These are phyloP conservation scores for Hippocampus mohnikei DNA, from an alignment of 2,113 vertebrate species.

Conservation along the genomic window DNA sequence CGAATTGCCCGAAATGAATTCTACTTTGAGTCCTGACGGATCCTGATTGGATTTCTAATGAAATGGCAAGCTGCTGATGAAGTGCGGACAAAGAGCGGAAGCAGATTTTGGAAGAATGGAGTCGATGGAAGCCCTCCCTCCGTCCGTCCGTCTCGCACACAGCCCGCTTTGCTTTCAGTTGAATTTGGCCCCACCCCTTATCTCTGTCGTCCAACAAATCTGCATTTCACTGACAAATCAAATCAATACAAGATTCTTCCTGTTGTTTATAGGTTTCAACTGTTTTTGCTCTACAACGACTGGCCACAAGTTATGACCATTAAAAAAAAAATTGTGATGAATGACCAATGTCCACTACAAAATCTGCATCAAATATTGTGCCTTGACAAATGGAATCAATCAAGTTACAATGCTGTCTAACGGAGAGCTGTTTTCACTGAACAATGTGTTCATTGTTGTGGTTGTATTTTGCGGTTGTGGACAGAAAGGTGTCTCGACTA, in stretches of 20 bases:
- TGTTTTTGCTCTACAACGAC: background rate
- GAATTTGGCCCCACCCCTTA: conserved; percentile 28
- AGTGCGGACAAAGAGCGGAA: conserved; percentile 12
- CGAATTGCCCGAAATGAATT: background rate
- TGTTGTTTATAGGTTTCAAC: background rate
- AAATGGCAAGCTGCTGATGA: background rate
- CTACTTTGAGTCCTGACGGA: background rate
- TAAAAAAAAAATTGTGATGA: background rate
- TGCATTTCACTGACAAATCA: conserved; percentile 11
- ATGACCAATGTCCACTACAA: background rate
- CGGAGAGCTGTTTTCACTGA: background rate
- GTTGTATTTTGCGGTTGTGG: background rate
- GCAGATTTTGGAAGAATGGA: conserved; percentile 22
- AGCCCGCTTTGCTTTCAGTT: conserved; percentile 36
- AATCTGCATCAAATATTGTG: background rate
- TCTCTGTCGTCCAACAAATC: conserved; percentile 26
- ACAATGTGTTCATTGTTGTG: background rate
- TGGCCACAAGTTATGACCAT: background rate
- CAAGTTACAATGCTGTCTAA: background rate
- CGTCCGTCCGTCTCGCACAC: conserved; percentile 43
- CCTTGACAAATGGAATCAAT: background rate
- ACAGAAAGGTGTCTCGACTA: background rate
- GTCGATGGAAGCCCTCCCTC: conserved; percentile 32
- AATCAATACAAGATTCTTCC: conserved; percentile 12
- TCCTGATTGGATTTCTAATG: background rate